Evolutionary conservation across 2,113 vertebrate species (phyloP).

Genomic region (Lamprotornis superbus): DNA sequence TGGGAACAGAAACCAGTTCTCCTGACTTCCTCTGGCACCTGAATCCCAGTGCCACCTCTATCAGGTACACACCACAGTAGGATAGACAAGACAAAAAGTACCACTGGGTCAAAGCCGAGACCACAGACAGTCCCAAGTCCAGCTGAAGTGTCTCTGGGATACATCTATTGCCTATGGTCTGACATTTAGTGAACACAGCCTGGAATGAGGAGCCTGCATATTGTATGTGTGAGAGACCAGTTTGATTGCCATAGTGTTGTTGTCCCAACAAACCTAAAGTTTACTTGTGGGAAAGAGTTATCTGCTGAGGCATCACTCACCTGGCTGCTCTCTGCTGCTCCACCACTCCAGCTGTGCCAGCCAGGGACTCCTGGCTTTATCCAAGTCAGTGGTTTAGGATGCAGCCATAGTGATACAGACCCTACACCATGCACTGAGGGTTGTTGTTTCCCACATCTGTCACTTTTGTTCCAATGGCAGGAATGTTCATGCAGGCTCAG

Average conservation of each 20-base stretch:
- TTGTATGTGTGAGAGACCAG: neutral
- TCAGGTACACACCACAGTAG: neutral
- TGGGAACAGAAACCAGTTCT: constrained; percentile 41
- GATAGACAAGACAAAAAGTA: neutral
- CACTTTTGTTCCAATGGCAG: neutral
- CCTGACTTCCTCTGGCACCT: neutral
- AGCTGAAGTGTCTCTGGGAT: neutral
- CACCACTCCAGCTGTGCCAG: neutral
- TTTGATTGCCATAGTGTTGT: neutral
- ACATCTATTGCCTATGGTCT: neutral
- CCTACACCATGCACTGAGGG: neutral
- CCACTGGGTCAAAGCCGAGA: neutral
- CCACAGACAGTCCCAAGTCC: too few relatives aligned
- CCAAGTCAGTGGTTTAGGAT: neutral
- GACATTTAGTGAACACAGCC: neutral
- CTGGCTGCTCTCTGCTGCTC: neutral
- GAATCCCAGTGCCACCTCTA: neutral
- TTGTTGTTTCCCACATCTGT: neutral
- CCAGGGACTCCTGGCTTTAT: neutral
- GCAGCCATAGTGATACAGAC: neutral
- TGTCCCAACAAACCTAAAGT: neutral
- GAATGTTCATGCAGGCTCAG: neutral
- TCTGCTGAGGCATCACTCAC: accelerated
- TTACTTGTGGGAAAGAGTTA: neutral
- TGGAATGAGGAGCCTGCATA: accelerated